Evolutionary conservation across 2,797 vertebrate species (phyloP), one percentile per base, ranked within the genome.

Genomic region (Phoxinus dragarum): DNA sequence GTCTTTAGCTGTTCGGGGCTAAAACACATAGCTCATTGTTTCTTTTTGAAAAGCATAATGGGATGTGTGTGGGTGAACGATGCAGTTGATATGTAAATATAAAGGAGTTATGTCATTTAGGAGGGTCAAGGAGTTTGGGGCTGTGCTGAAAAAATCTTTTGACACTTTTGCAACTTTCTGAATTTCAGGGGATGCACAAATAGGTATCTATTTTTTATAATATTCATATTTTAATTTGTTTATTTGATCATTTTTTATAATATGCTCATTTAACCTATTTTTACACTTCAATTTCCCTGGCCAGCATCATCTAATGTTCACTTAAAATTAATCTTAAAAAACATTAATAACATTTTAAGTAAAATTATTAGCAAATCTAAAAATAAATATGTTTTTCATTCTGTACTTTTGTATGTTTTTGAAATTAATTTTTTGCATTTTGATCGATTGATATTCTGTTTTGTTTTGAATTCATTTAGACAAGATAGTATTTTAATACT

Each of bases 21-120:
- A 78, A 74, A 81, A 88, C 79, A 88, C 85, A 81, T 42, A 59
- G 49, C 82, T 88, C 85, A 77, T 86, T 86, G 73, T 86, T 80
- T 23, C 74, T 69, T 76, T 81, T 73, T 36, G 42, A 84, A 59
- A 49, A 68, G 23, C 19, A 40, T 59, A 17, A 23, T 49, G 12
- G 40, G 14, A 27, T 81, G 44, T 61, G 42, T 80, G 76, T 72
- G 64, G 67, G 47, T 68, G 36, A 61, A 38, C 38, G 14, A 8
- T 49, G 69, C 80, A 61, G 78, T 47, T 54, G 69, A 68, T 78
- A 47, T 73, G 74, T 87, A 82, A 86, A 40, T 73, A 67, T 40
- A n/a, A 34, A 67, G 16, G 31, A 67, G 66, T 80, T 49, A 80
- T 80, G 68, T 83, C 80, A 74, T 78, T 82, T 68, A 12, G 67